Evolutionary conservation across 2,113 vertebrate species (phyloP), one percentile per base, ranked within the genome.

Genomic region (Gorsachius goisagi): DNA sequence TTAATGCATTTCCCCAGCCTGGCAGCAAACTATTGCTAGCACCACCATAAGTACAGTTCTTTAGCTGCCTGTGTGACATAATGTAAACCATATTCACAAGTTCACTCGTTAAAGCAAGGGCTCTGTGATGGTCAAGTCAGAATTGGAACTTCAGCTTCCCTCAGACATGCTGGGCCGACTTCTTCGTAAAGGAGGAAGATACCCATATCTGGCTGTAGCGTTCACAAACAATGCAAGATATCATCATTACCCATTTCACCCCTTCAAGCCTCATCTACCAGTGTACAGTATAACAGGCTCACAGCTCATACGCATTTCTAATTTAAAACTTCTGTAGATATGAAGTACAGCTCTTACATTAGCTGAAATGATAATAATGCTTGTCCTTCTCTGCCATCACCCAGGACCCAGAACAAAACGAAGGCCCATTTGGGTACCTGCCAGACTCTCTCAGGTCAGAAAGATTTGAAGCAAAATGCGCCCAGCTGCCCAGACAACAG

Each of bases 121-220:
- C 41, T 78, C 39, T 67, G 2, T 3, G 19, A 41, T 6, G 9
- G 30, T 47, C 66, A 78, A 64, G 67, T 47, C 47, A 62, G 22
- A 62, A 67, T 5, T 18, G 27, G 26, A 44, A 24, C 22, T 49
- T 49, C 72, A 66, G 67, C 59, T 49, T 66, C 47, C 21, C 15
- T 53, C 33, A n/a, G 37, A 64, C 7, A 12, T 9, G 21, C 52
- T 53, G 18, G 37, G 39, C 28, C 17, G 37, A 72, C 20, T 37
- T 26, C 60, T 68, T 41, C 0, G 0, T 35, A 35, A 49, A 30
- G n/a, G 24, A 44, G 55, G 39, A 79, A 68, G 15, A 44, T 35
- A 33, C 39, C 14, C 14, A 1, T 11, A 27, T 9, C 6, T 12
- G 37, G 26, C 32, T 45, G 16, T 18, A 63, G 44, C 2, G 0